Evolutionary conservation across 2,888 invertebrate genomes (phyloP), one percentile per base, ranked within the genome.

Genomic region (Coremacera marginata): DNA sequence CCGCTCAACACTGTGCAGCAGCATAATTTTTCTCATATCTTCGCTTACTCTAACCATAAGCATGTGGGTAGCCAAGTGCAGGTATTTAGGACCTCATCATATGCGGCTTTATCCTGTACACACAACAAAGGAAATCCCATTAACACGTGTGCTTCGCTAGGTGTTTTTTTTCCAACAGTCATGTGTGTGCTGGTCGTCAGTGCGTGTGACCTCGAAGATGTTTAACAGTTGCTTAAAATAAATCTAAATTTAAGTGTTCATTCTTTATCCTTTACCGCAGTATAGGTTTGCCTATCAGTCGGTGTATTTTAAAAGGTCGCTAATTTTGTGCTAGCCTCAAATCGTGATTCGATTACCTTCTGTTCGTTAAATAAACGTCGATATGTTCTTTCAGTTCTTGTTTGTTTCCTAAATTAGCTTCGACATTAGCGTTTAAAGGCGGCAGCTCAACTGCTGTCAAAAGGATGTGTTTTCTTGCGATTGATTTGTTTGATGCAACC

Each of bases 131-230:
- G 19, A 44, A 27, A 52, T 27, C 55, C 51, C 52, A 70, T 62
- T 70, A 70, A 74, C 74, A 77, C 77, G 77, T 77, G 77, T 73
- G 65, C n/a, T 4, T 22, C 67, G 67, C 22, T 5, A 34, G 27
- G 68, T 14, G 49, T 70, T 8, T 62, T 8, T 62, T 49, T 19
- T 22, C 44, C 14, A 27, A 3, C 16, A 31, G 14, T n/a, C 51
- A 49, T 25, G 25, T 70, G 31, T 70, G 5, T 31, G 25, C 2
- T 25, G 22, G 14, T 51, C 25, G 8, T 25, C 37, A 25, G 5
- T 11, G 44, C 14, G 16, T 27, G 8, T 31, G 60, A 62, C 11
- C 22, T 25, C 25, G 22, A 27, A 19, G 25, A 16, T 51, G 14
- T 19, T 51, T 51, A 68, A 68, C 68, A 68, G 68, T 68, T 68